phyloP scores from a whole-genome alignment of 2,797 vertebrate species.

The Microctenopoma stevenorrisi region DNA sequence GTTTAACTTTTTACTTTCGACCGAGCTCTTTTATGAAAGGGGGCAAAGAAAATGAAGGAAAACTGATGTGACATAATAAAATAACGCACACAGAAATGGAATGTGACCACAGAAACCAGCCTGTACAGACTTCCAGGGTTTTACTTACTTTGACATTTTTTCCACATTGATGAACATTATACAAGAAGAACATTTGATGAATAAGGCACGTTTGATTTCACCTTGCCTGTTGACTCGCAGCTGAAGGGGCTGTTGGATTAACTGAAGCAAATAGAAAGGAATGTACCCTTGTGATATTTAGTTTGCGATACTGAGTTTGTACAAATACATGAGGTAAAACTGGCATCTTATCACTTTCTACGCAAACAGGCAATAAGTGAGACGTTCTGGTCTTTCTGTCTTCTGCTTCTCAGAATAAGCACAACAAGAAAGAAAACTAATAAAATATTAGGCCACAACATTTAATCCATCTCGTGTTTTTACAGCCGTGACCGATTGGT shows the following conservation, averaged over 20 bases:
- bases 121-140: not conserved
- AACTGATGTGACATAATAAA: not conserved
- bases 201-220: conserved; percentile 8
- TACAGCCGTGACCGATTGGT: too few relatives aligned
- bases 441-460: too few relatives aligned
- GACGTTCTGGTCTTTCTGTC: not conserved
- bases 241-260: not conserved
- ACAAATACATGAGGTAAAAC: conserved; percentile 25
- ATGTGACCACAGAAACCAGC: conserved; percentile 26
- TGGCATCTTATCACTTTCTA: not conserved
- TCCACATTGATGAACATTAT: not conserved
- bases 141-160: not conserved
- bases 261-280: conserved; percentile 21
- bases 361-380: not conserved
- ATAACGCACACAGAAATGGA: conserved; percentile 9
- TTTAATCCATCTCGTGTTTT: too few relatives aligned
- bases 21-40: not conserved
- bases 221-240: not conserved
- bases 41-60: not conserved
- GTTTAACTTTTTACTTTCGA: conserved; percentile 12
- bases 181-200: not conserved
- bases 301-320: conserved; percentile 34
- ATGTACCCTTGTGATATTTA: conserved; percentile 32
- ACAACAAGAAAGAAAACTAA: not conserved
- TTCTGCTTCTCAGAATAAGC: not conserved